Evolutionary conservation across 1,140 invertebrate species (phyloP), one percentile per base, ranked within the genome.

Genomic region (Stegodyphus mimosarum): DNA sequence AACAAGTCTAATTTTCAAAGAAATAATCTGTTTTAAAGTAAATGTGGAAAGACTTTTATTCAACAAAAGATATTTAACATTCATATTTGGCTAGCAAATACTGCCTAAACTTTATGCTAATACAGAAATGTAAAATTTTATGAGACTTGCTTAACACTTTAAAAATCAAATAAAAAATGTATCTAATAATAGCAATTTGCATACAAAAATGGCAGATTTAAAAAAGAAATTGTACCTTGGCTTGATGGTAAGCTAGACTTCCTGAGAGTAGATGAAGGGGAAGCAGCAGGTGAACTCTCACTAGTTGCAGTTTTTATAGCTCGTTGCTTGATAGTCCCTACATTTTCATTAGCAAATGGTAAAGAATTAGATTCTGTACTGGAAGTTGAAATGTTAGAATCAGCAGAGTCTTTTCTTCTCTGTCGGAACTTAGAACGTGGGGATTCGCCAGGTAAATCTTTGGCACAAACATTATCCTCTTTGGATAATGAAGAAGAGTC

Each of bases 331-430:
- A 99, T 99, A 49, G 98, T 99, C 11, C 98, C 98, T 55, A 97
- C 97, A 91, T 99, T 99, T 90, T 99, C 98, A 91, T 99, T 99
- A 84, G 98, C 98, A 91, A 99, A 99, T 63, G 98, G 98, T 90
- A 99, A 93, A 88, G 96, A 97, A 91, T 99, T 97, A 48, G 96
- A 98, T 92, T 98, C 91, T 76, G 96, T 97, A 91, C 96, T 98
- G 86, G 96, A 97, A 5, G 89, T 89, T 5, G 91, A 91, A 48
- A 88, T 87, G 92, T 94, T 97, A 88, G 97, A 98, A 94, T 97
- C 89, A 87, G 78, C 89, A 86, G 89, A 89, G 69, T 83, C 88
- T 66, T 81, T 81, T 53, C 87, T 69, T 11, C 64, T 51, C 60
- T 87, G 75, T 6, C 86, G 60, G 67, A 84, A 87, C 33, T 78